Evolutionary conservation across 2,797 vertebrate genomes (phyloP), one percentile per base, ranked within the genome.

Genomic region (Lacerta bilineata): DNA sequence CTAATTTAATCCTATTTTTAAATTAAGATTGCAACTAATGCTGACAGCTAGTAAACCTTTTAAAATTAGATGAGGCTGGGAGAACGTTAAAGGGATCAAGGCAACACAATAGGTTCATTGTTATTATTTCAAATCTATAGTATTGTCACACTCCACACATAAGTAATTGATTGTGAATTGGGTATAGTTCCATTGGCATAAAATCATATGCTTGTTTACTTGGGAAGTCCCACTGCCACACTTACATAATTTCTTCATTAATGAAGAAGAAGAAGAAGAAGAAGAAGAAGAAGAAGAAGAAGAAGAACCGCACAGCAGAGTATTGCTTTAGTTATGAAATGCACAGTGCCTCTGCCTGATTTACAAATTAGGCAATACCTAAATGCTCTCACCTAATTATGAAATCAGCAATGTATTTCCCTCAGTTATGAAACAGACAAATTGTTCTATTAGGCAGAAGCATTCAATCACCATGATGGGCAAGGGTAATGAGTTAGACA

Each of bases 371-470:
- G 25, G 61, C 72, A 72, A 23, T 64, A 64, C 61, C 61, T 64
- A 64, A 82, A 88, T 77, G 59, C 13, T 68, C 80, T 88, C 61
- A 33, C 59, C 80, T 76, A 46, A 83, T 83, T 87, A 87, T 76
- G n/a, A 76, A 87, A 76, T 41, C 68, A 80, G 68, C 66, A 59
- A 68, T 61, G 39, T 23, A 71, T 76, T 82, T 82, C 72, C 72
- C 59, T 29, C 43, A 76, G 64, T 75, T 76, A 50, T 76, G 27
- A 68, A 76, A 68, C 83, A 50, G 36, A 72, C 72, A 83, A 76
- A 76, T 83, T 82, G 74, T 83, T 88, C 59, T 88, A 88, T 88
- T 88, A 88, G 61, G 61, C 59, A 83, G 72, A 83, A 77, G 27
- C 61, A 55, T 75, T 87, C 33, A 88, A 88, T 88, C 59, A 82